Conservation (phyloP, 2,113 vertebrate species). For the Perognathus longimembris region DNA sequence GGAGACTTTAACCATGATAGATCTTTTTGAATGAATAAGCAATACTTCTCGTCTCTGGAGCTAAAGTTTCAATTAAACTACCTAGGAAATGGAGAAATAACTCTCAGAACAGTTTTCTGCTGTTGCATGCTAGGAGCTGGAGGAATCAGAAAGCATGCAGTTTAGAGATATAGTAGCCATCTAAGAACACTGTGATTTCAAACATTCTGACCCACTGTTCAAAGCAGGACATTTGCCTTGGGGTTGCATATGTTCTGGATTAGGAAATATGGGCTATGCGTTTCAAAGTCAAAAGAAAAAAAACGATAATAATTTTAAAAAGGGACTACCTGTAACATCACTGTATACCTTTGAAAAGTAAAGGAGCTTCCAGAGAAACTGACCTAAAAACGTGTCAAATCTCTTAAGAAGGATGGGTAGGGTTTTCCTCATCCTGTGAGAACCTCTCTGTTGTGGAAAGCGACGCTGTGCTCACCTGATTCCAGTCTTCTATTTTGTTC, state of each 20-base stretch:
- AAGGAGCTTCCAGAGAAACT: background rate
- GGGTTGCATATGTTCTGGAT: background rate
- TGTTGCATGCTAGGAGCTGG: background rate
- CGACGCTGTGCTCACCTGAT: slow-evolving; percentile 59
- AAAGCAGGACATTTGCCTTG: background rate
- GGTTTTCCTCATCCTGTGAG: slow-evolving; percentile 28
- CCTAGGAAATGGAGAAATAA: background rate
- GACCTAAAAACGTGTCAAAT: background rate
- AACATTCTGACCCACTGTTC: slow-evolving; percentile 54
- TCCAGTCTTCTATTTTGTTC: slow-evolving; percentile 43
- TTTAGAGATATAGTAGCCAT: background rate
- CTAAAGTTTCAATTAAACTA: slow-evolving; percentile 36
- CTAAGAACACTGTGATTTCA: slow-evolving; percentile 9
- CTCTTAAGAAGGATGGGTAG: background rate
- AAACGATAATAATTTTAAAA: background rate
- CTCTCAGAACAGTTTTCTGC: slow-evolving; percentile 17
- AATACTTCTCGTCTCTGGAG: slow-evolving; percentile 11
- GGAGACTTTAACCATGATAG: background rate
- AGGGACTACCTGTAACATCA: background rate
- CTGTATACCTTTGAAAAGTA: background rate
- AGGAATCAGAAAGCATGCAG: background rate
- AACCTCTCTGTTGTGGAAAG: slow-evolving; percentile 60
- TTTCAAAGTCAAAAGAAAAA: slow-evolving; percentile 34
- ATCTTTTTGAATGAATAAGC: slow-evolving; percentile 14
- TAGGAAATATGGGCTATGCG: background rate